These are phyloP conservation scores for Philopotamus ludificatus DNA, from an alignment of 1,140 invertebrate species.

Conservation along the genomic window DNA sequence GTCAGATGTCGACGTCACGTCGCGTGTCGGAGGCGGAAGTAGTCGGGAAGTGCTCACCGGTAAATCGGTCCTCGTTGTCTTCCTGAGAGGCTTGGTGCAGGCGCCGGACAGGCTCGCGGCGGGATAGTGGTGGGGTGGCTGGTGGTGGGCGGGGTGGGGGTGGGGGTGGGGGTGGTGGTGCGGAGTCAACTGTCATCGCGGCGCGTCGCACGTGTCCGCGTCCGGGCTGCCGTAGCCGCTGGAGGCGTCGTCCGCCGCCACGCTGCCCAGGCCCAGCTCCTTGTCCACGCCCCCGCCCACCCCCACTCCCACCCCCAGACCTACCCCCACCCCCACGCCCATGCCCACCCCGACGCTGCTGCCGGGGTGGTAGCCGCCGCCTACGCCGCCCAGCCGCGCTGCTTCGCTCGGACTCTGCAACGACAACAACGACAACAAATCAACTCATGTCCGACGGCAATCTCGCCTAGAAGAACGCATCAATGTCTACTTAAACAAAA, in stretches of 20 bases:
- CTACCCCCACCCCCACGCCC: conserved; percentile 48
- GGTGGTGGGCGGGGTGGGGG: conserved; percentile 18
- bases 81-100: conserved; percentile 34
- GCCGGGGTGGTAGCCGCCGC: conserved; percentile 2
- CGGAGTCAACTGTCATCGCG: conserved; percentile 56
- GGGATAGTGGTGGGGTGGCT: conserved; percentile 17
- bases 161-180: conserved; percentile 49
- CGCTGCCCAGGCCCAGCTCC: conserved; percentile 50
- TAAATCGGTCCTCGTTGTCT: conserved; percentile 35
- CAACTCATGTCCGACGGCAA: background rate
- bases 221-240: conserved; percentile 65
- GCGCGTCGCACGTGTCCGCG: conserved; percentile 60
- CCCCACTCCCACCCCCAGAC: conserved; percentile 44
- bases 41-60: too few species aligned
- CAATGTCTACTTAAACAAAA: too few species aligned
- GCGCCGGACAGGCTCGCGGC: background rate
- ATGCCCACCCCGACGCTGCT: conserved; percentile 44
- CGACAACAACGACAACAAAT: background rate
- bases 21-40: too few species aligned
- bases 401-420: conserved; percentile 48
- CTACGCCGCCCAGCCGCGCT: conserved; percentile 17
- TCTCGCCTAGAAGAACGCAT: background rate
- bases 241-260: conserved; percentile 58
- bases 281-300: conserved; percentile 52
- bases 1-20: too few species aligned